Percentiles rank a stretch among this genome's conserved stretches.
These are phyloP conservation scores for Procavia capensis DNA, from an alignment of 2,113 vertebrate species.

Conservation along the genomic window DNA sequence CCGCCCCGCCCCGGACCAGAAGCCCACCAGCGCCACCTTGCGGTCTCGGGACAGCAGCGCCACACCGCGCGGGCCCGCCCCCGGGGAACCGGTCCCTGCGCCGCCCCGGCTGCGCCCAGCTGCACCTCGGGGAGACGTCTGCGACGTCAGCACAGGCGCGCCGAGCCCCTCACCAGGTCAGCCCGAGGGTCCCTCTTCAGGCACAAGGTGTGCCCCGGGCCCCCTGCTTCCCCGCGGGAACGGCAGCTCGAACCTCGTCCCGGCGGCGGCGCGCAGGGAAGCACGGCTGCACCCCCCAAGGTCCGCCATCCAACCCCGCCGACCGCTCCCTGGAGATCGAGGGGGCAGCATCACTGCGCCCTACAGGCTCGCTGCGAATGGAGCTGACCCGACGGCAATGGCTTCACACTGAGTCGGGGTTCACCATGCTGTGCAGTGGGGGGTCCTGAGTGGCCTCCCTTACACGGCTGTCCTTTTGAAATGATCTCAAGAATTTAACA, in stretches of 20 bases:
- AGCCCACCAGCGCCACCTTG: not conserved
- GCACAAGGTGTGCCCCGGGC: not conserved
- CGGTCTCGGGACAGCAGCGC: not conserved
- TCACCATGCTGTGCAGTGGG: not conserved
- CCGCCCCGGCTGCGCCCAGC: not conserved
- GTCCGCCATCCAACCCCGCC: no score
- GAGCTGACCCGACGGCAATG: no score
- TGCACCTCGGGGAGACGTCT: not conserved
- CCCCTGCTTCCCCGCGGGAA: no score
- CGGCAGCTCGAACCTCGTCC: no score
- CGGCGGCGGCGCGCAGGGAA: no score
- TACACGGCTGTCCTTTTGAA: not conserved
- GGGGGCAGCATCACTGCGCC: no score
- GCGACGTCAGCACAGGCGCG: no score
- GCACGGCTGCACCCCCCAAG: no score
- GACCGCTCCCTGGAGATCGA: no score
- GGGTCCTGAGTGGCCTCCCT: not conserved
- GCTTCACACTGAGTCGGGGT: not conserved
- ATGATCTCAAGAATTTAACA: not conserved
- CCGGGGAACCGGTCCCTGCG: not conserved
- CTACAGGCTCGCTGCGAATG: no score
- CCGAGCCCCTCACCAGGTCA: not conserved
- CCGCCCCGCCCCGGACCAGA: not conserved
- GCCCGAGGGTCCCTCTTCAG: not conserved
- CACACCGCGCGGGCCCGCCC: rapidly evolving